Percentiles rank a stretch among this genome's conserved stretches.
These are phyloP conservation scores for Hyles vespertilio DNA, from an alignment of 1,140 invertebrate genomes.

Conservation along the genomic window DNA sequence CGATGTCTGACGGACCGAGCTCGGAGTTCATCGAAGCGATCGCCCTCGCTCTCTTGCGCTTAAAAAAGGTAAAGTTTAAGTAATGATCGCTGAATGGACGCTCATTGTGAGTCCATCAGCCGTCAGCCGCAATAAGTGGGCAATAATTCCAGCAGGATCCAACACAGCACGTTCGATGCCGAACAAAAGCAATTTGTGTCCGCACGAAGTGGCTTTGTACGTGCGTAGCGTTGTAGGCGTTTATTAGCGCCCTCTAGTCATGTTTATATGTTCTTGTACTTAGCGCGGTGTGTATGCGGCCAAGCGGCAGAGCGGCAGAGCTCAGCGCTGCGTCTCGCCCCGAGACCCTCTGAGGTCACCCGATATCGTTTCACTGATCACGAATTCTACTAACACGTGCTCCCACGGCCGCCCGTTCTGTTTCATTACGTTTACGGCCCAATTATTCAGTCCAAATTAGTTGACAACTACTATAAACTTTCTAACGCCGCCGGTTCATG, in stretches of 20 bases:
- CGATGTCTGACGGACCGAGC: too few species aligned
- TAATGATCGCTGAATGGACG: conserved; percentile 49
- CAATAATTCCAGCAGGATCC: conserved; percentile 50
- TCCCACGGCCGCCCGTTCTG: conserved; percentile 24
- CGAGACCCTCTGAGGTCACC: conserved; percentile 50
- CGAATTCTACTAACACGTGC: conserved; percentile 45
- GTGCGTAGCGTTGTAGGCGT: conserved; percentile 63
- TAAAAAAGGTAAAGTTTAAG: conserved; percentile 46
- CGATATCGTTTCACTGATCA: conserved; percentile 50
- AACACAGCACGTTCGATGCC: conserved; percentile 53
- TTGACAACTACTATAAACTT: conserved; percentile 12
- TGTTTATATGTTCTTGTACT: conserved; percentile 18
- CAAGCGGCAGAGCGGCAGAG: conserved; percentile 4
- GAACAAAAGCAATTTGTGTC: conserved; percentile 73
- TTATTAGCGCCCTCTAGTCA: conserved; percentile 52
- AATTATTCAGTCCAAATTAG: conserved; percentile 16
- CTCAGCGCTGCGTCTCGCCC: conserved; percentile 25
- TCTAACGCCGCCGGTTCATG: conserved; percentile 26
- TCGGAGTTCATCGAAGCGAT: too few species aligned
- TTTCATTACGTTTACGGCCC: conserved; percentile 18
- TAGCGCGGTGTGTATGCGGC: conserved; percentile 11
- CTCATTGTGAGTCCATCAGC: conserved; percentile 58
- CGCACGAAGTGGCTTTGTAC: conserved; percentile 61
- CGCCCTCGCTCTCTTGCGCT: conserved; percentile 5
- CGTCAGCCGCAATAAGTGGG: conserved; percentile 49